These are phyloP conservation scores for Cnemophilus loriae DNA, from an alignment of 2,113 vertebrate species.

Conservation along the genomic window DNA sequence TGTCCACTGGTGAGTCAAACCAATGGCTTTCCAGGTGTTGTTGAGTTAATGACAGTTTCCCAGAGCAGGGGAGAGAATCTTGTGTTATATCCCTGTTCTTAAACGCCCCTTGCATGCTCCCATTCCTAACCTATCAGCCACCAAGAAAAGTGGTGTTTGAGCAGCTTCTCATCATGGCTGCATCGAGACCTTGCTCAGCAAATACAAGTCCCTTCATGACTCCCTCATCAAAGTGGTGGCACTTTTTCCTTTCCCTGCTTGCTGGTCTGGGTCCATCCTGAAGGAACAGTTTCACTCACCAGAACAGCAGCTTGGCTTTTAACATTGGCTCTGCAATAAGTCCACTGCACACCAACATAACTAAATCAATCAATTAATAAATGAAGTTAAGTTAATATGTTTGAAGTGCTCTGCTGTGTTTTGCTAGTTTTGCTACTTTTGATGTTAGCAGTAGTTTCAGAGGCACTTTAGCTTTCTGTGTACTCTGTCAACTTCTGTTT, in stretches of 20 bases:
- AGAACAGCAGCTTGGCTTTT: background rate
- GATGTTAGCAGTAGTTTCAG: background rate
- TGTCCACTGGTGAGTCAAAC: background rate
- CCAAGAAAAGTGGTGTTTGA: background rate
- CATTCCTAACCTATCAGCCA: background rate
- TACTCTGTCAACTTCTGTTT: background rate
- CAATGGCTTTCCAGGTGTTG: background rate
- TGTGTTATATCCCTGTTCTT: background rate
- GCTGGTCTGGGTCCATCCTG: background rate
- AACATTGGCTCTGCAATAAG: background rate
- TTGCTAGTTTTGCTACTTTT: background rate
- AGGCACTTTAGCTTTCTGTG: background rate
- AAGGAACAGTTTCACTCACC: background rate
- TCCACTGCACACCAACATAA: background rate
- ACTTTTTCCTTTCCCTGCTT: background rate
- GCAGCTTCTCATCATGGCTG: background rate
- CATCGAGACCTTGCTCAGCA: fast-evolving
- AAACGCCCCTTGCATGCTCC: fast-evolving
- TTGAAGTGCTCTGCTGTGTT: background rate
- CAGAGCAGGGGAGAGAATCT: background rate
- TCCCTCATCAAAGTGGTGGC: fast-evolving
- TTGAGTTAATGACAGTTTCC: background rate
- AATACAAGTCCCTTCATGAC: background rate
- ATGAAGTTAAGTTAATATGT: background rate
- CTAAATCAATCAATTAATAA: background rate